A percentile compares a stretch with the other conserved stretches of the same genome.
Conservation (phyloP, 1,140 invertebrate genomes). For the Choristoneura fumiferana region DNA sequence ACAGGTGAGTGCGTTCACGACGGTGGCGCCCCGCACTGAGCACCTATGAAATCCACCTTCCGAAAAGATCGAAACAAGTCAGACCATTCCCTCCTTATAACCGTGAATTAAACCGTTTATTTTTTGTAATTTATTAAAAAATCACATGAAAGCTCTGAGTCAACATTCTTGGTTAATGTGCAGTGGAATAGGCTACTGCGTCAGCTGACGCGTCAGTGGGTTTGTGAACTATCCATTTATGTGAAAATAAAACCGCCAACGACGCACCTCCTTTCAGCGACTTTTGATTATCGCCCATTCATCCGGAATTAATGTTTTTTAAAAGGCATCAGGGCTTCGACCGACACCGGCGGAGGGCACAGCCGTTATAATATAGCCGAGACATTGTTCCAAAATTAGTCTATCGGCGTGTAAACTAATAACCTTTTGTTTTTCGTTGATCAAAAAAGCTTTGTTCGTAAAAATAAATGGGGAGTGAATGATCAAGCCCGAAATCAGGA, state of each 20-base stretch:
- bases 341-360: not conserved
- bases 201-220: constrained; percentile 9
- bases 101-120: too few species aligned
- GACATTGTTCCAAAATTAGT: constrained; percentile 7
- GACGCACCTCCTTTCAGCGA: constrained; percentile 25
- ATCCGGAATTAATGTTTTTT: constrained; percentile 37
- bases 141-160: too few species aligned
- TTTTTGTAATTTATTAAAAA: too few species aligned
- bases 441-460: not conserved
- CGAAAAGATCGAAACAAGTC: too few species aligned
- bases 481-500: too few species aligned
- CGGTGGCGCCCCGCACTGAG: too few species aligned
- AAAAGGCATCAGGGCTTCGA: constrained; percentile 24
- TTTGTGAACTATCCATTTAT: constrained; percentile 30
- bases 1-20: too few species aligned
- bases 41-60: too few species aligned
- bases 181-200: not conserved
- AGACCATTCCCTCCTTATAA: too few species aligned
- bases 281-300: constrained; percentile 39
- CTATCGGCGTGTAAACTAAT: not conserved
- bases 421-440: not conserved
- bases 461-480: not conserved
- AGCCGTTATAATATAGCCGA: not conserved
- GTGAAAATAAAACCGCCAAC: constrained; percentile 31
- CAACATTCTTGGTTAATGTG: too few species aligned